phyloP scores from a whole-genome alignment of 2,797 vertebrate species.

The Prionace glauca region DNA sequence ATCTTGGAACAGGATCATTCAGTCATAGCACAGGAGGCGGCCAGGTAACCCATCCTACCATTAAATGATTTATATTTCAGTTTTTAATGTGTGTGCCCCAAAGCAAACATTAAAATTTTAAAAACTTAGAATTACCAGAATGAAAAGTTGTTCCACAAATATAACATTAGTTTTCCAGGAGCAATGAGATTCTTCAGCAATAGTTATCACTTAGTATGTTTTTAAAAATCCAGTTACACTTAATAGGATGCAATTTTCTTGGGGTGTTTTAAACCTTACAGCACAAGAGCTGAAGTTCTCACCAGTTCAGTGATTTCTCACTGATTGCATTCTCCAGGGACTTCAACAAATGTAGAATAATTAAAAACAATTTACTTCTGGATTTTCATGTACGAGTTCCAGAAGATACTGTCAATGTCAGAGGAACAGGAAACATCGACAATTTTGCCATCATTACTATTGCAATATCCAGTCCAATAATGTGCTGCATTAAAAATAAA shows the following conservation, averaged over 20 bases:
- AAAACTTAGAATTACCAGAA: background rate
- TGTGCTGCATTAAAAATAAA: no score
- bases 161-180: background rate
- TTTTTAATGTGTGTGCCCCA: background rate
- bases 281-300: background rate
- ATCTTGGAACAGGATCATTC: background rate
- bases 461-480: no score
- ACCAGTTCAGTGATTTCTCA: no score
- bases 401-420: background rate
- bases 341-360: background rate
- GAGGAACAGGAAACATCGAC: background rate
- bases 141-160: background rate
- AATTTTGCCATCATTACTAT: no score
- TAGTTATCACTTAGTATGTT: background rate
- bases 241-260: background rate
- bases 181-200: background rate
- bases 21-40: background rate
- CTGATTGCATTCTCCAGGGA: no score
- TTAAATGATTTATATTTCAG: background rate
- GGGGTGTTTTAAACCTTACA: background rate
- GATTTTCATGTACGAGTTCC: background rate
- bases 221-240: background rate
- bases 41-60: background rate
- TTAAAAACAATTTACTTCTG: background rate
- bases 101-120: background rate